A percentile compares a stretch with the other conserved stretches of the same genome.
Evolutionary conservation across 2,113 vertebrate genomes (phyloP).

Genomic region (Dicrurus megarhynchus): DNA sequence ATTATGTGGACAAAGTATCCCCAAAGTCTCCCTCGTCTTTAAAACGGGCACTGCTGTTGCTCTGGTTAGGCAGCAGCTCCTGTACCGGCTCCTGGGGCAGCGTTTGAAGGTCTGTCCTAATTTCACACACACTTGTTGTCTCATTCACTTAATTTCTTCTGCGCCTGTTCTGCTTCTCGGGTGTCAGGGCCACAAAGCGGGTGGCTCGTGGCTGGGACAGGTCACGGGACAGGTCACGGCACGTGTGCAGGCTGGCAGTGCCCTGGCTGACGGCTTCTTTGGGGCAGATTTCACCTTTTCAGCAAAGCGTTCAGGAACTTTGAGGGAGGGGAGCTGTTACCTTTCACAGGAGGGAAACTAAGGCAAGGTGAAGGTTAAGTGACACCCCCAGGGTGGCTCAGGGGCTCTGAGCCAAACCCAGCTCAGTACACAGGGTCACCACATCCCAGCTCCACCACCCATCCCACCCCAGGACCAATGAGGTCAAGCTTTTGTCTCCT

Average conservation of each 20-base stretch:
- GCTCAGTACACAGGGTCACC: not conserved
- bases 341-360: not conserved
- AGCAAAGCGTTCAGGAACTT: rapidly evolving
- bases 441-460: not conserved
- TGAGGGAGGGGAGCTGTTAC: rapidly evolving
- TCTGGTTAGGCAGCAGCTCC: not conserved
- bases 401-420: not conserved
- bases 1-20: conserved; percentile 54
- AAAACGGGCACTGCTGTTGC: not conserved
- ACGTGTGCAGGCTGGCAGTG: rapidly evolving
- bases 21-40: conserved; percentile 16
- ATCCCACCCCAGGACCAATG: rapidly evolving
- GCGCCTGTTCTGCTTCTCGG: not conserved
- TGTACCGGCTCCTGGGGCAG: not conserved
- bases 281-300: not conserved
- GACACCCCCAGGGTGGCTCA: not conserved
- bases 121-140: not conserved
- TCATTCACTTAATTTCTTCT: conserved; percentile 58
- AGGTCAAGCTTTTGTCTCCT: not conserved
- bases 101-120: not conserved
- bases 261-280: rapidly evolving
- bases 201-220: not conserved
- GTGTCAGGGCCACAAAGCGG: not conserved
- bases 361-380: not conserved
- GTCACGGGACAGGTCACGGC: not conserved